Evolutionary conservation across 2,888 invertebrate species (phyloP).

Genomic region (Ptychoptera albimana): DNA sequence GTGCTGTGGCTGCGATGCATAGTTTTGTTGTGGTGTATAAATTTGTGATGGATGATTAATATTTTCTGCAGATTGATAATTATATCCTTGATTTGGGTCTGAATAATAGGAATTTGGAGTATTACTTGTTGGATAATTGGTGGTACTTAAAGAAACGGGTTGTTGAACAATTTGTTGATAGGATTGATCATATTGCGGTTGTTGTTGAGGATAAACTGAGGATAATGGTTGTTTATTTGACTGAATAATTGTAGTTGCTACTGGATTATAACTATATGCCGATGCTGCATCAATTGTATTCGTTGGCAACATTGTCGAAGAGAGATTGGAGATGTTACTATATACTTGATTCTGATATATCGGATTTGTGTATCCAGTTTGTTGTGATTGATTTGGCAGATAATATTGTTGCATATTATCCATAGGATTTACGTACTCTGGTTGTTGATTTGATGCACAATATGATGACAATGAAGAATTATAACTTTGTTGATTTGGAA

Average conservation of each 20-base stretch:
- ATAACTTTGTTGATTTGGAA: constrained; percentile 1
- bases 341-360: constrained; percentile 22
- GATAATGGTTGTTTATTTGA: background rate
- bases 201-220: background rate
- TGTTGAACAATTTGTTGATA: background rate
- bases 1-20: constrained; percentile 14
- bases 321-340: background rate
- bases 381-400: constrained; percentile 15
- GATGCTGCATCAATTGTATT: background rate
- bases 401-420: constrained; percentile 16
- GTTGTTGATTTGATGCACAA: constrained; percentile 23
- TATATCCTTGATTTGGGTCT: background rate
- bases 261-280: background rate
- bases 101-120: constrained; percentile 6
- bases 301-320: background rate
- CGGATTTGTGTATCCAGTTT: constrained; percentile 22
- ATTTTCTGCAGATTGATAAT: background rate
- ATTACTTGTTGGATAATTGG: background rate
- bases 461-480: background rate
- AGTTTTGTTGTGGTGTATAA: constrained; percentile 11
- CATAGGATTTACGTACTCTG: constrained; percentile 21
- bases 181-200: constrained; percentile 3
- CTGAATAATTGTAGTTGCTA: background rate
- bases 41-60: constrained; percentile 16
- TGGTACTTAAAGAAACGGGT: background rate